These are phyloP conservation scores for Grus americana DNA, from an alignment of 2,113 vertebrate genomes.

Conservation along the genomic window DNA sequence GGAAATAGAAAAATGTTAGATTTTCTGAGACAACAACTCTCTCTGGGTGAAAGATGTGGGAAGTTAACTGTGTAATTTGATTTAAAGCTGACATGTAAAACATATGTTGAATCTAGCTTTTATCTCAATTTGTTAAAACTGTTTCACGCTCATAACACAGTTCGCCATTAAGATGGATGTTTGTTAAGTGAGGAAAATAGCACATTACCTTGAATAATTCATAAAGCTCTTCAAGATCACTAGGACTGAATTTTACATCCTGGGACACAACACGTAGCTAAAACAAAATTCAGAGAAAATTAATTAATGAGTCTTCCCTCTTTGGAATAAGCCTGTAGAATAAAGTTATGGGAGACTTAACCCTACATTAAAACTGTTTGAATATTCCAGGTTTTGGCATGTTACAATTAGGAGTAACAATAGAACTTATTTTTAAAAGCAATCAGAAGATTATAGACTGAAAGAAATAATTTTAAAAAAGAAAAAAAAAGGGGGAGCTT, in stretches of 20 bases:
- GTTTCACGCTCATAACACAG: neutral
- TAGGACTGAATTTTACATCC: constrained; percentile 85
- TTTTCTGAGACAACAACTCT: neutral
- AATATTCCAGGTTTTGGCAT: neutral
- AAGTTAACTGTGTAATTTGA: neutral
- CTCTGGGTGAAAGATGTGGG: neutral
- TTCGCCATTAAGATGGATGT: neutral
- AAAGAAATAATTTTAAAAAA: neutral
- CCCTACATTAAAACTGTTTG: neutral
- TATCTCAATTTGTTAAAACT: neutral
- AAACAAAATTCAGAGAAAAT: constrained; percentile 40
- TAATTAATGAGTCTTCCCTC: neutral
- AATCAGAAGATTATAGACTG: neutral
- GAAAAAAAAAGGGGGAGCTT: neutral
- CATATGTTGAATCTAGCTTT: neutral
- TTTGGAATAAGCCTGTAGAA: neutral
- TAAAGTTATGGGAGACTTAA: neutral
- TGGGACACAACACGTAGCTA: constrained; percentile 94
- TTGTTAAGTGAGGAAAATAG: neutral
- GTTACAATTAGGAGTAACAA: neutral
- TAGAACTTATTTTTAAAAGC: neutral
- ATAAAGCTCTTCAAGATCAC: constrained; percentile 91
- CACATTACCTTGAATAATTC: constrained; percentile 91
- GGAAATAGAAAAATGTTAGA: neutral
- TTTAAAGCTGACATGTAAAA: constrained; percentile 10